Evolutionary conservation across 2,113 vertebrate species (phyloP).

Genomic region (Hydropotes inermis): DNA sequence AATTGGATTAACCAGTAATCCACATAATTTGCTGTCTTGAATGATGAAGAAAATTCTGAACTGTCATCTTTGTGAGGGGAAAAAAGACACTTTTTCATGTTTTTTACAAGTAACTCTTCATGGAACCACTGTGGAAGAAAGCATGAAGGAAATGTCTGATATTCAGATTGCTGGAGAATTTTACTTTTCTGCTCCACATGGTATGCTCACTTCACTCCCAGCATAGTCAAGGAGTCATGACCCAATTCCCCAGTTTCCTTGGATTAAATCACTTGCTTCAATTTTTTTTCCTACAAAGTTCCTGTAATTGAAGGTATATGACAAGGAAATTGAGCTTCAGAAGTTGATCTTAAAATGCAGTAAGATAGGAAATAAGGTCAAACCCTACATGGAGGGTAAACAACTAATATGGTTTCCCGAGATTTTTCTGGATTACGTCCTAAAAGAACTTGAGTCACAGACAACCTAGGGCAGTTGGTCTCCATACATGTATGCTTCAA

Average conservation of each 20-base stretch:
- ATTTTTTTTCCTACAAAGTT: neutral
- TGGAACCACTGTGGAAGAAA: neutral
- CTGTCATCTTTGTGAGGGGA: neutral
- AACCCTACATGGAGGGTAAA: neutral
- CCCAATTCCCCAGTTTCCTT: neutral
- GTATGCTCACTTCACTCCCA: neutral
- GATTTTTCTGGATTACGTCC: neutral
- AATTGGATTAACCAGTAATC: neutral
- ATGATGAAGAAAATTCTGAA: neutral
- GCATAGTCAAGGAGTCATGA: neutral
- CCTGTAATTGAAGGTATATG: neutral
- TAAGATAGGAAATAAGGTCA: neutral
- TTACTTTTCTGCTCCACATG: neutral
- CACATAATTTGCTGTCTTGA: neutral
- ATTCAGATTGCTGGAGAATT: neutral
- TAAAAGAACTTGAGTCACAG: neutral
- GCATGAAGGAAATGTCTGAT: neutral
- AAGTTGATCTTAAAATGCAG: neutral
- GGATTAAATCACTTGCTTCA: neutral
- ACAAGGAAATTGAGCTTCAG: neutral
- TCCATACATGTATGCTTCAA: neutral
- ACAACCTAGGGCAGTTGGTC: neutral
- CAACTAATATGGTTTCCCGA: neutral
- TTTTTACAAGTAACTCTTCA: neutral
- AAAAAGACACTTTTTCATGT: neutral